Conservation (phyloP, 2,113 vertebrate species). For the Corapipo altera region DNA sequence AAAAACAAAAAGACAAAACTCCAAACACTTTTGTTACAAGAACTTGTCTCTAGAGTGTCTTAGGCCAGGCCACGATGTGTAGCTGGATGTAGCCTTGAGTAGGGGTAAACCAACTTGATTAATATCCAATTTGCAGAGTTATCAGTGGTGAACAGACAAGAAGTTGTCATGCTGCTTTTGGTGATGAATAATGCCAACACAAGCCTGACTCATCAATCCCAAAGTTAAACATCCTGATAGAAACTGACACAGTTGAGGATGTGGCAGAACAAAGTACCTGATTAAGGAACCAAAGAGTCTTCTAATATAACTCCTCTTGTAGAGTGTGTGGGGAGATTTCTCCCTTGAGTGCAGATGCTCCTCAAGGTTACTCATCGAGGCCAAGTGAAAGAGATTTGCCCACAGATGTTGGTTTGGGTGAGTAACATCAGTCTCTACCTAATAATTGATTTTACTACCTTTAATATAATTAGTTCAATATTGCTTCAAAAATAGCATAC, state of each 20-base stretch:
- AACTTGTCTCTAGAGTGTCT: not conserved
- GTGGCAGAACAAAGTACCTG: not conserved
- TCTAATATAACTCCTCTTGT: not conserved
- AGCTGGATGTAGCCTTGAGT: not conserved
- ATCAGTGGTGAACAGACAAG: not conserved
- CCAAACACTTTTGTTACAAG: not conserved
- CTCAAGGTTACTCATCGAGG: not conserved
- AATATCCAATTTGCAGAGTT: not conserved
- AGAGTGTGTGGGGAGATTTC: not conserved
- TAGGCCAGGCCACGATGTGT: not conserved
- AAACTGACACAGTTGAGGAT: not conserved
- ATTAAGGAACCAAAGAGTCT: not conserved
- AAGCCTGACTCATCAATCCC: not conserved
- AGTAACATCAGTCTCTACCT: not conserved
- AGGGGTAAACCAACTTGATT: not conserved
- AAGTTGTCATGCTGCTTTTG: not conserved
- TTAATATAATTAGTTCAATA: not conserved
- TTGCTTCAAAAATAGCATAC: not conserved
- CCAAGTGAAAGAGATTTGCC: not conserved
- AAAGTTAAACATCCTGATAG: not conserved
- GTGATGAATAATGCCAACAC: not conserved
- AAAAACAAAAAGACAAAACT: not conserved
- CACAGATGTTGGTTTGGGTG: not conserved
- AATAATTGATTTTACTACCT: not conserved
- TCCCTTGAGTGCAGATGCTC: not conserved